Percentiles rank a stretch among this genome's conserved stretches.
These are phyloP conservation scores for Zosterops lateralis DNA, from an alignment of 2,113 vertebrate species.

Conservation along the genomic window DNA sequence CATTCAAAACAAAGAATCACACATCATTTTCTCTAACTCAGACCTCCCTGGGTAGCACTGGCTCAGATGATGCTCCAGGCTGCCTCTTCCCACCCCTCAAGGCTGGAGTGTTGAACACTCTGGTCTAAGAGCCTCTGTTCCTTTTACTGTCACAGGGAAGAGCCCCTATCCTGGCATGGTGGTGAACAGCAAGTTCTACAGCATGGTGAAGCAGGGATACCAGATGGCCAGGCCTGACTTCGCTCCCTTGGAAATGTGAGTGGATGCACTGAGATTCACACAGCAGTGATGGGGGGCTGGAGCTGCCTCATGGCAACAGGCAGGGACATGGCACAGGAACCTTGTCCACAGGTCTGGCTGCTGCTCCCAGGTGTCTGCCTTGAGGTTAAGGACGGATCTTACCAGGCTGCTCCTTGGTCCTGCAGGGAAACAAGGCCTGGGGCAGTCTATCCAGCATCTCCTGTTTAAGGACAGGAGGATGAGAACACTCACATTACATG, in stretches of 20 bases:
- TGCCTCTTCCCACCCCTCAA: not conserved
- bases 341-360: not conserved
- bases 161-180: slow-evolving; percentile 91
- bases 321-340: not conserved
- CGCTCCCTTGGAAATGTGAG: slow-evolving; percentile 89
- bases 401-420: not conserved
- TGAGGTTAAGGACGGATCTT: not conserved
- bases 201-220: slow-evolving; percentile 92
- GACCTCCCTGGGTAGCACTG: not conserved
- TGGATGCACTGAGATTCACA: not conserved
- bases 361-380: not conserved
- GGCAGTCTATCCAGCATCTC: not conserved
- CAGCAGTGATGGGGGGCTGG: rapidly evolving
- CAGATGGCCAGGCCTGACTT: slow-evolving; percentile 93
- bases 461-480: not conserved
- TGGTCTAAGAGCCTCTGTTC: not conserved
- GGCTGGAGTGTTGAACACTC: not conserved
- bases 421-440: not conserved
- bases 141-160: slow-evolving; percentile 75
- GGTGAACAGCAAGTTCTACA: slow-evolving; percentile 95
- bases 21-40: not conserved
- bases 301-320: not conserved
- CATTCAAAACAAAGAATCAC: not conserved
- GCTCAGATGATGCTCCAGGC: not conserved
- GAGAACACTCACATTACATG: not conserved